These are phyloP conservation scores for Phengaris arion DNA, from an alignment of 2,888 invertebrate genomes.

Conservation along the genomic window DNA sequence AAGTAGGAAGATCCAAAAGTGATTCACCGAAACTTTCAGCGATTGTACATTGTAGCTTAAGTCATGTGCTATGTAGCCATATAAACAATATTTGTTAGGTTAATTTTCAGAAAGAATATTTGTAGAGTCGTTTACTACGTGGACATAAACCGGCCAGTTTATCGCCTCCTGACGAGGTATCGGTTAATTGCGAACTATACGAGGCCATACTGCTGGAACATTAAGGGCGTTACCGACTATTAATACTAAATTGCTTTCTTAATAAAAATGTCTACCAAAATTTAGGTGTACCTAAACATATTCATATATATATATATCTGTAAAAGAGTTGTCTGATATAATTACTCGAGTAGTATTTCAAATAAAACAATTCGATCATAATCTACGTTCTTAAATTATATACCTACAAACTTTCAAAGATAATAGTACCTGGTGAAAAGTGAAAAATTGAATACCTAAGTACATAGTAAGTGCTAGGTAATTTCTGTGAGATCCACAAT, in stretches of 20 bases:
- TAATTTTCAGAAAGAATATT: conserved; percentile 19
- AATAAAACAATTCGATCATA: too few species aligned
- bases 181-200: conserved; percentile 31
- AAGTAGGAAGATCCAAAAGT: too few species aligned
- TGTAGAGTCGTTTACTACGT: conserved; percentile 23
- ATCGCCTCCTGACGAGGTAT: conserved; percentile 29
- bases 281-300: too few species aligned
- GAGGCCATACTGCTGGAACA: conserved; percentile 27
- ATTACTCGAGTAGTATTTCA: too few species aligned
- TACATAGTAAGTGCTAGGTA: too few species aligned
- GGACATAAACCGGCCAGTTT: conserved; percentile 27
- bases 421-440: too few species aligned
- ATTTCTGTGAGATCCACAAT: too few species aligned
- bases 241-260: conserved; percentile 25
- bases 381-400: too few species aligned
- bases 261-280: background rate
- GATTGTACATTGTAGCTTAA: background rate
- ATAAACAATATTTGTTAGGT: background rate
- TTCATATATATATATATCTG: too few species aligned
- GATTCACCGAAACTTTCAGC: background rate
- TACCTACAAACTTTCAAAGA: too few species aligned
- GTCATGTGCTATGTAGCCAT: background rate
- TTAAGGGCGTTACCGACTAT: conserved; percentile 21
- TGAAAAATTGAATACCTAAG: too few species aligned
- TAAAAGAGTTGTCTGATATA: too few species aligned